A percentile compares a stretch with the other conserved stretches of the same genome.
phyloP scores from a whole-genome alignment of 2,888 invertebrate genomes.

The Arrhopalites spinosus region DNA sequence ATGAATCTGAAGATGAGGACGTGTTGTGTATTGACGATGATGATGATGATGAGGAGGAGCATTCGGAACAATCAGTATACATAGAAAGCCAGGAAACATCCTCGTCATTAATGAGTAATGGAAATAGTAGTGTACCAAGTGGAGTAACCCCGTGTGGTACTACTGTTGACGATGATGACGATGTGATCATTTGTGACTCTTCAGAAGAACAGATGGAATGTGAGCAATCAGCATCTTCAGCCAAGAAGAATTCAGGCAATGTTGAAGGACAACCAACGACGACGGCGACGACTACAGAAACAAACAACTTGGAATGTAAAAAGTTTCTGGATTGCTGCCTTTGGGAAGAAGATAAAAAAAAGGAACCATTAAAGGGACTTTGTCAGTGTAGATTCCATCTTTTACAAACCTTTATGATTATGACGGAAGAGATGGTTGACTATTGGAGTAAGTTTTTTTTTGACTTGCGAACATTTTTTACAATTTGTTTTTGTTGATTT shows the following conservation, averaged over 20 bases:
- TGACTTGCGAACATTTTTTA: background rate
- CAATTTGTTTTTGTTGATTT: background rate
- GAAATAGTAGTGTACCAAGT: too few relatives aligned
- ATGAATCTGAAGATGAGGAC: background rate
- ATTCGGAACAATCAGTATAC: too few relatives aligned
- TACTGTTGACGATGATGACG: too few relatives aligned
- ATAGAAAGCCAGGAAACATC: too few relatives aligned
- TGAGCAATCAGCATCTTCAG: background rate
- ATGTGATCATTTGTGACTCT: too few relatives aligned
- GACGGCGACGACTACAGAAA: background rate
- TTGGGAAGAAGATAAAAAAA: conserved; percentile 25
- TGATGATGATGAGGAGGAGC: too few relatives aligned
- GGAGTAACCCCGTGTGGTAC: too few relatives aligned
- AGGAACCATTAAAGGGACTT: background rate
- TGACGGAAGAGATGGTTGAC: conserved; percentile 23
- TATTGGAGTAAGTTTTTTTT: conserved; percentile 26
- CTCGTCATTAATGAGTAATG: too few relatives aligned
- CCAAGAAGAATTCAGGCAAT: background rate
- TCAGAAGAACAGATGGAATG: background rate
- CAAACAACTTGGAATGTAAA: background rate
- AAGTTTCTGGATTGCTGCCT: conserved; percentile 22
- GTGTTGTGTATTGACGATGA: too few relatives aligned
- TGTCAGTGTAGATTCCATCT: conserved; percentile 27
- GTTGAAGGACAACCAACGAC: background rate
- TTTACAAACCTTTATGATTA: conserved; percentile 27